phyloP scores from a whole-genome alignment of 2,888 invertebrate genomes.

The Agriotes lineatus region DNA sequence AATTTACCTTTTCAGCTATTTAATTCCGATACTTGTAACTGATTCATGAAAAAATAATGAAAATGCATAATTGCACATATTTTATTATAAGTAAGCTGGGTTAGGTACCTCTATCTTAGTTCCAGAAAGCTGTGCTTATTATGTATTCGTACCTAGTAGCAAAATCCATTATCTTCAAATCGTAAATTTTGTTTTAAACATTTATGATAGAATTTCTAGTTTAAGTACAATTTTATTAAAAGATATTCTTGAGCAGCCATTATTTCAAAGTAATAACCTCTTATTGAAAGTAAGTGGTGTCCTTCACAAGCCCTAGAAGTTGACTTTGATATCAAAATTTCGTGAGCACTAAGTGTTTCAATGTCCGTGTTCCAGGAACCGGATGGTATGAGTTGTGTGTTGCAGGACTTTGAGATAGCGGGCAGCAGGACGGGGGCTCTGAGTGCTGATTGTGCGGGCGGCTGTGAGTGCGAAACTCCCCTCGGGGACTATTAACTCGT shows the following conservation, averaged over 20 bases:
- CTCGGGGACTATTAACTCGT: constrained; percentile 82
- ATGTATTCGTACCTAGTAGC: too few species aligned
- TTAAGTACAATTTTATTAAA: too few species aligned
- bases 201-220: too few species aligned
- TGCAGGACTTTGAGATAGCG: constrained; percentile 84
- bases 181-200: too few species aligned
- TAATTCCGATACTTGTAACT: too few species aligned
- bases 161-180: too few species aligned
- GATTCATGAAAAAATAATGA: too few species aligned
- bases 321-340: constrained; percentile 32
- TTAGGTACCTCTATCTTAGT: too few species aligned
- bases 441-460: constrained; percentile 54
- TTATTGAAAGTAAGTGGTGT: background rate
- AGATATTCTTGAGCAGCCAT: background rate
- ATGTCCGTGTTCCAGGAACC: constrained; percentile 61
- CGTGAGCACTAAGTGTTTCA: constrained; percentile 52
- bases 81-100: too few species aligned
- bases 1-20: too few species aligned
- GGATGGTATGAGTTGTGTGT: constrained; percentile 66
- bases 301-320: constrained; percentile 25
- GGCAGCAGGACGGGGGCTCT: constrained; percentile 80
- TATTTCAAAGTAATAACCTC: background rate
- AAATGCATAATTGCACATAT: too few species aligned
- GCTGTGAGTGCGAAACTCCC: constrained; percentile 72
- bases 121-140: too few species aligned